A percentile compares a stretch with the other conserved stretches of the same genome.
These are phyloP conservation scores for Xyrauchen texanus DNA, from an alignment of 2,113 vertebrate species.

Conservation along the genomic window DNA sequence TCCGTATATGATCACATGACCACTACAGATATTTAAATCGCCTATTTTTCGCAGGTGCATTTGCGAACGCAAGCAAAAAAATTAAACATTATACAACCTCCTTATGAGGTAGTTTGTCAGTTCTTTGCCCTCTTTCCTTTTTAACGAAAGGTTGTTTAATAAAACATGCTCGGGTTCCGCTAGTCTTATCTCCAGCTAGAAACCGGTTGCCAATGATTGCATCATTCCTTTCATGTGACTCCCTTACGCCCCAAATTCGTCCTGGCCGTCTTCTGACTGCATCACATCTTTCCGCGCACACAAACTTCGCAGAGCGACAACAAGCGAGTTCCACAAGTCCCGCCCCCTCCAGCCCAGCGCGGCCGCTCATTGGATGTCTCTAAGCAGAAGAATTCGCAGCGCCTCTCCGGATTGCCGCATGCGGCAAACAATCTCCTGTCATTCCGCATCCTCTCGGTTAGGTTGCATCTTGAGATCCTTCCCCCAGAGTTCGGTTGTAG, in stretches of 20 bases:
- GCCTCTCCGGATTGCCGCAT: conserved; percentile 49
- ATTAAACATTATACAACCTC: conserved; percentile 73
- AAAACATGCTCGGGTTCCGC: conserved; percentile 83
- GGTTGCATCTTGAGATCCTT: conserved; percentile 57
- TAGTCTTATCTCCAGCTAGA: conserved; percentile 83
- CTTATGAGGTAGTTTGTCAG: conserved; percentile 75
- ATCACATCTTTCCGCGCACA: conserved; percentile 77
- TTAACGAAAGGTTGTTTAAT: conserved; percentile 81
- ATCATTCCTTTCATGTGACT: conserved; percentile 87
- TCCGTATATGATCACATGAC: conserved; percentile 16
- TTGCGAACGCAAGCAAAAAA: conserved; percentile 64
- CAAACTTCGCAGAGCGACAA: conserved; percentile 71
- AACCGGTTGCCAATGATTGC: conserved; percentile 84
- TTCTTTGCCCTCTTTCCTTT: conserved; percentile 56
- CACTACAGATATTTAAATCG: too few species aligned
- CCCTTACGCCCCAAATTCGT: conserved; percentile 84
- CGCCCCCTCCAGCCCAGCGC: neutral
- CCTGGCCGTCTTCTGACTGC: conserved; percentile 84
- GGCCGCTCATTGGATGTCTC: conserved; percentile 72
- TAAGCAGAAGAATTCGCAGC: conserved; percentile 71
- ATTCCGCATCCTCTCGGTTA: neutral
- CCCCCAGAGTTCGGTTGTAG: conserved; percentile 75
- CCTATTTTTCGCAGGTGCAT: conserved; percentile 20
- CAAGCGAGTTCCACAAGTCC: conserved; percentile 43
- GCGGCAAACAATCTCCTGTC: neutral